These are phyloP conservation scores for Macrobrachium rosenbergii DNA, from an alignment of 1,140 invertebrate species.

Conservation along the genomic window DNA sequence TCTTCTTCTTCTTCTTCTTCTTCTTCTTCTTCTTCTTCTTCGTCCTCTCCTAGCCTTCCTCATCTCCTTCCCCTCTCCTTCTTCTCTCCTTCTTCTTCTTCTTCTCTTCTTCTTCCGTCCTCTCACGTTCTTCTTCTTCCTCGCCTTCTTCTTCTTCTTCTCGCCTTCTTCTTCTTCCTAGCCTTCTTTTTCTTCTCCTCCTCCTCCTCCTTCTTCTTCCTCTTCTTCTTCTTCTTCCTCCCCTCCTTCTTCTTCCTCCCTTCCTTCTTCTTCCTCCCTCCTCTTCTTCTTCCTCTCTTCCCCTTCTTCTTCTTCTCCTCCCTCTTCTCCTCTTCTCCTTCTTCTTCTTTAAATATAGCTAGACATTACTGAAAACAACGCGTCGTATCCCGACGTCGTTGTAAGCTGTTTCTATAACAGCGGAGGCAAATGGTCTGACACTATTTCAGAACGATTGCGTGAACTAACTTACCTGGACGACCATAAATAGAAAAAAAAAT, in stretches of 20 bases:
- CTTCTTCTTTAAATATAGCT: not conserved
- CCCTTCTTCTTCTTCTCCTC: too few relatives aligned
- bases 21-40: constrained; percentile 7
- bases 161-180: not conserved
- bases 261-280: too few relatives aligned
- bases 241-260: not conserved
- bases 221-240: constrained; percentile 2
- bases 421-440: too few relatives aligned
- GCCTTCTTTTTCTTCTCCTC: constrained; percentile 10
- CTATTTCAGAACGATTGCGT: too few relatives aligned
- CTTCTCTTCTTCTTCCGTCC: not conserved
- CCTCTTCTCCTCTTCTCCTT: not conserved
- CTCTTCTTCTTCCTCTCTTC: too few relatives aligned
- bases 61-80: not conserved
- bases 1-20: not conserved
- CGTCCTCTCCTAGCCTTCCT: not conserved
- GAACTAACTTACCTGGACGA: too few relatives aligned
- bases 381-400: too few relatives aligned
- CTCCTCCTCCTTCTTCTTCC: constrained; percentile 26
- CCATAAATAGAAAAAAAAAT: too few relatives aligned
- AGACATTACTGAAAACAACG: not conserved
- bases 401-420: too few relatives aligned
- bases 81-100: not conserved
- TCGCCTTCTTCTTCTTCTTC: not conserved
- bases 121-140: not conserved